Evolutionary conservation across 2,888 invertebrate genomes (phyloP), one percentile per base, ranked within the genome.

Genomic region (Stomorhina lunata): DNA sequence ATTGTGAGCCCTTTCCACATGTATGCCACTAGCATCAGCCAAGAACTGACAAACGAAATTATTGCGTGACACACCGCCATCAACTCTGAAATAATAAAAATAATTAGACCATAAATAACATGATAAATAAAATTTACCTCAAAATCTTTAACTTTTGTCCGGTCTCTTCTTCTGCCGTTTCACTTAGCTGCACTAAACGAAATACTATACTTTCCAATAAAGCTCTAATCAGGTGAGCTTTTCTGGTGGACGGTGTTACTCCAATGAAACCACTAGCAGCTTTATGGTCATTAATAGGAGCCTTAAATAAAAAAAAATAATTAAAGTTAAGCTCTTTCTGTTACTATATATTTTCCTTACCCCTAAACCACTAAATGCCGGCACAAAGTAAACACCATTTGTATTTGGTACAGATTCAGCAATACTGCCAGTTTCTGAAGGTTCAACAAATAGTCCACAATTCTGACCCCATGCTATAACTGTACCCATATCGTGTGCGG

Each of bases 1-100:
- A 82, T 94, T 94, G 0, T 91, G 90, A 0, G 96, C 93, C 37
- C 98, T 92, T 89, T 97, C 95, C 4, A 98, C 95, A 0, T 92
- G 90, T 68, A 96, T 90, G 0, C 94, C 94, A 0, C 95, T 95
- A 69, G 98, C 92, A 90, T 98, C 96, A 0, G 98, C 94, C 84
- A 99, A 93, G 77, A 96, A 92, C 90, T 98, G 98, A 86, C 96
- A 95, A 50, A 99, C 92, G 89, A 99, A 99, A 91, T 98, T 95
- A 90, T 98, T 99, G 84, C 94, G 94, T 0, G 98, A 95, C n/a
- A 99, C 98, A n/a, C 99, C 99, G 2, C 99, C 99, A 90, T 98
- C 97, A 80, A 97, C 93, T 87, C 98, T 98, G 45, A 1, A 76
- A 81, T 57, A 32, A n/a, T 9, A 34, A 9, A 22, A 22, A 59